Percentiles rank a stretch among this genome's conserved stretches.
These are phyloP conservation scores for Phaonia tiefii DNA, from an alignment of 2,888 invertebrate species.

Conservation along the genomic window DNA sequence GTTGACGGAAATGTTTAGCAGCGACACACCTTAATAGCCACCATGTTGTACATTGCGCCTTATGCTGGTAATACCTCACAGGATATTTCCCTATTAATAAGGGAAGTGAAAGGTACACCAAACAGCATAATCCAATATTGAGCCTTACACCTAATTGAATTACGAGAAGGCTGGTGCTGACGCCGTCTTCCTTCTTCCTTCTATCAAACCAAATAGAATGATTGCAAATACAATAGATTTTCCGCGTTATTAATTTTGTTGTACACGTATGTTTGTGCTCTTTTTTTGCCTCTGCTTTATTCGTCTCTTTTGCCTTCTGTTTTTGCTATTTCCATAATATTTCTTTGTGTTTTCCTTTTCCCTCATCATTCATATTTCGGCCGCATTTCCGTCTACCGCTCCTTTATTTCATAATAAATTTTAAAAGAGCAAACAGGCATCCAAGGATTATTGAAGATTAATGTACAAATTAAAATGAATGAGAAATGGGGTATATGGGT, in stretches of 20 bases:
- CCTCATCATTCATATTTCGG: constrained; percentile 48
- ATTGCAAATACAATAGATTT: too few species aligned
- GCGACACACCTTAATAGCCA: constrained; percentile 11
- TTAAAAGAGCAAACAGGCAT: constrained; percentile 33
- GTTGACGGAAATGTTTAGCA: not conserved
- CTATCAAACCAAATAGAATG: too few species aligned
- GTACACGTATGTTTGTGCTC: not conserved
- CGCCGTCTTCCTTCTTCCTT: not conserved
- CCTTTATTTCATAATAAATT: constrained; percentile 45
- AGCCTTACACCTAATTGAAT: constrained; percentile 12
- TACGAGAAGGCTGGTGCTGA: constrained; percentile 2
- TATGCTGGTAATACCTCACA: not conserved
- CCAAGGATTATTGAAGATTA: constrained; percentile 51
- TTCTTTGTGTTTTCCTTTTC: constrained; percentile 23
- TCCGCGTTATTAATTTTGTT: constrained; percentile 24
- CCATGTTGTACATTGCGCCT: not conserved
- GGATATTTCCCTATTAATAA: constrained; percentile 17
- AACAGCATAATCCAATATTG: constrained; percentile 10
- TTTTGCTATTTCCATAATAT: not conserved
- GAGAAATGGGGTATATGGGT: too few species aligned
- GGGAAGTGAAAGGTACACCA: not conserved
- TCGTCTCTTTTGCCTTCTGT: too few species aligned
- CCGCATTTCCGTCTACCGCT: constrained; percentile 57
- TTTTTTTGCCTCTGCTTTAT: too few species aligned
- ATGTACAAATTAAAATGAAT: constrained; percentile 47